Evolutionary conservation across 2,113 vertebrate species (phyloP).

Genomic region (Crocuta crocuta): DNA sequence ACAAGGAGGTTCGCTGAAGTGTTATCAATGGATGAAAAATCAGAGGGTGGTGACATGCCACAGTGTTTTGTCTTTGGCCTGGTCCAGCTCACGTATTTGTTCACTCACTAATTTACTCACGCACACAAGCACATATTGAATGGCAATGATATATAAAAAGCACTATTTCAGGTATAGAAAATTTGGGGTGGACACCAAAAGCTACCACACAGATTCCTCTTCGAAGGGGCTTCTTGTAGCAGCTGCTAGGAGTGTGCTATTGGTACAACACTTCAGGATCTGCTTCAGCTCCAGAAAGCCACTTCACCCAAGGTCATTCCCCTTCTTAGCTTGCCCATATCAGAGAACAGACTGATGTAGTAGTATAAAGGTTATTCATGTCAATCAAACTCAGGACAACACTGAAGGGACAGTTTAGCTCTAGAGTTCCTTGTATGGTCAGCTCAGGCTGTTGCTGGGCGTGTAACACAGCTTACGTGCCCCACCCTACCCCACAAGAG

Average conservation of each 20-base stretch:
- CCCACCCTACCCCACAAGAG: not conserved
- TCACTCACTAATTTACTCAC: not conserved
- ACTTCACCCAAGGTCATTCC: rapidly evolving
- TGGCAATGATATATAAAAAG: not conserved
- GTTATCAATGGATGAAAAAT: not conserved
- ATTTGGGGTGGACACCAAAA: not conserved
- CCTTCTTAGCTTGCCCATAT: not conserved
- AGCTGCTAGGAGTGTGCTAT: not conserved
- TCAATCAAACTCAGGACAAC: not conserved
- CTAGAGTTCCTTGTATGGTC: not conserved
- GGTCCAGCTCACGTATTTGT: not conserved
- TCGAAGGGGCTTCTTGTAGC: not conserved
- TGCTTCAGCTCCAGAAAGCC: not conserved
- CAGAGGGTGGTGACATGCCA: not conserved
- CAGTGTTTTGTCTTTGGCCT: not conserved
- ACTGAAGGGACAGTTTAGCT: not conserved
- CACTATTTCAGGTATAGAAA: not conserved
- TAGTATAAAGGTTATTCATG: not conserved
- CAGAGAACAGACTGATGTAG: not conserved
- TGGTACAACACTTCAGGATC: not conserved
- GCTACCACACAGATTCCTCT: not conserved
- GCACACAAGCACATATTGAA: not conserved
- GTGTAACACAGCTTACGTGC: not conserved
- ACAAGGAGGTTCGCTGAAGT: not conserved
- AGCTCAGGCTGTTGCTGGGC: not conserved